Conservation (phyloP, 2,797 vertebrate species). For the Chelonia mydas region DNA sequence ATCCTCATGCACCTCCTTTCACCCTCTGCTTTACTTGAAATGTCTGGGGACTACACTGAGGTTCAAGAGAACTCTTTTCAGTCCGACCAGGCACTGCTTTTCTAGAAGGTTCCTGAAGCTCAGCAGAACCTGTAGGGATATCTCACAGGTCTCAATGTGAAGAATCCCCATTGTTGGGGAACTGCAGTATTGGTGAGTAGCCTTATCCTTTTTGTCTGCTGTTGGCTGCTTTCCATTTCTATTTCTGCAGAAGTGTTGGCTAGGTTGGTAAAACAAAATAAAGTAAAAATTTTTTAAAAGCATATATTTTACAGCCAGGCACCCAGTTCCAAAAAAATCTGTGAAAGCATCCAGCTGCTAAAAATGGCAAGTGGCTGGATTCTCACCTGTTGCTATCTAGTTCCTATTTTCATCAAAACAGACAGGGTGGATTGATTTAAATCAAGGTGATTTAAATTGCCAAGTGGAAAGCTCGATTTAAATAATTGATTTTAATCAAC, state of each 20-base stretch:
- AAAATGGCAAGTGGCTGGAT: neutral
- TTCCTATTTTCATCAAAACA: neutral
- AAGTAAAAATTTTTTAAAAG: neutral
- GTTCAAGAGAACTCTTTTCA: neutral
- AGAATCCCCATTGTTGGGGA: neutral
- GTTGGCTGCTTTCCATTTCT: neutral
- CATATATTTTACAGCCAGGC: neutral
- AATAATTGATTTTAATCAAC: neutral
- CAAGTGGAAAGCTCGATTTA: neutral
- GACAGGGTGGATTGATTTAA: neutral
- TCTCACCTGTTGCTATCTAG: neutral
- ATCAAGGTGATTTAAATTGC: neutral
- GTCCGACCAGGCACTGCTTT: neutral
- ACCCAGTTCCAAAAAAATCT: neutral
- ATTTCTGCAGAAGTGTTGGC: neutral
- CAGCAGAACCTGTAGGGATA: neutral
- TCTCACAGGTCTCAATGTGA: neutral
- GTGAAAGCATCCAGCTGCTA: neutral
- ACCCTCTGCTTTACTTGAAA: neutral
- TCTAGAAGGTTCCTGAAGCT: neutral
- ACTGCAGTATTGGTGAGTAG: neutral
- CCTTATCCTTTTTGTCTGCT: neutral
- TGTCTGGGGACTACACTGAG: neutral
- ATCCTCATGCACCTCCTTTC: neutral
- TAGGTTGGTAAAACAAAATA: neutral